phyloP scores from a whole-genome alignment of 2,888 invertebrate genomes.

The Calameuta filiformis region DNA sequence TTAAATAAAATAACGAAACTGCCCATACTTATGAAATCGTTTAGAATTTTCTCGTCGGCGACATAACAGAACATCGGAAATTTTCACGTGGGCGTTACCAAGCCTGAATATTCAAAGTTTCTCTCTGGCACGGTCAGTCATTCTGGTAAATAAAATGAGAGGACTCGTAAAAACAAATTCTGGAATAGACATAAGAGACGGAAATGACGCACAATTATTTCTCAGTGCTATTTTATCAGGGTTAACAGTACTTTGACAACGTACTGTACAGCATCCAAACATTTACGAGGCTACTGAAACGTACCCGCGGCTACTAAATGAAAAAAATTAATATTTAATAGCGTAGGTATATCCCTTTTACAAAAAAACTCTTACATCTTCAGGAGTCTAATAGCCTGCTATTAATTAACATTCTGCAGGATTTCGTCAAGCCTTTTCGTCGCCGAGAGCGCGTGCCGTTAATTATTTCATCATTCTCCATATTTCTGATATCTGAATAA shows the following conservation, averaged over 20 bases:
- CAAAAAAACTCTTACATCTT: background rate
- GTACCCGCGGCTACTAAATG: background rate
- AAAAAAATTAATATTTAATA: background rate
- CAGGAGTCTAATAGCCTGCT: background rate
- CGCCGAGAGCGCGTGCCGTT: background rate
- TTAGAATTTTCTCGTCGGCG: conserved; percentile 33
- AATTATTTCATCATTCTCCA: background rate
- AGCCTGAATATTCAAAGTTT: conserved; percentile 58
- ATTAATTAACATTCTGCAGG: background rate
- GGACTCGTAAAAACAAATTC: conserved; percentile 49
- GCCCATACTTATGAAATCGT: background rate
- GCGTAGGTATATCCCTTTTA: background rate
- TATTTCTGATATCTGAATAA: background rate
- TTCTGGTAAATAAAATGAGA: conserved; percentile 46
- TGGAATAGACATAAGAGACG: background rate
- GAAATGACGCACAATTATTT: background rate
- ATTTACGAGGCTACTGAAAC: background rate
- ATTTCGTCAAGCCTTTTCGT: background rate
- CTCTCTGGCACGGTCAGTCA: conserved; percentile 28
- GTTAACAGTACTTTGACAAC: background rate
- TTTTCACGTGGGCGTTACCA: conserved; percentile 46
- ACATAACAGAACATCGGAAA: conserved; percentile 33
- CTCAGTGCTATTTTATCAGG: background rate
- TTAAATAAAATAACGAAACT: background rate
- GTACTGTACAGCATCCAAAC: background rate